These are phyloP conservation scores for Acrossocheilus wenchowensis DNA, from an alignment of 2,797 vertebrate species.

Conservation along the genomic window DNA sequence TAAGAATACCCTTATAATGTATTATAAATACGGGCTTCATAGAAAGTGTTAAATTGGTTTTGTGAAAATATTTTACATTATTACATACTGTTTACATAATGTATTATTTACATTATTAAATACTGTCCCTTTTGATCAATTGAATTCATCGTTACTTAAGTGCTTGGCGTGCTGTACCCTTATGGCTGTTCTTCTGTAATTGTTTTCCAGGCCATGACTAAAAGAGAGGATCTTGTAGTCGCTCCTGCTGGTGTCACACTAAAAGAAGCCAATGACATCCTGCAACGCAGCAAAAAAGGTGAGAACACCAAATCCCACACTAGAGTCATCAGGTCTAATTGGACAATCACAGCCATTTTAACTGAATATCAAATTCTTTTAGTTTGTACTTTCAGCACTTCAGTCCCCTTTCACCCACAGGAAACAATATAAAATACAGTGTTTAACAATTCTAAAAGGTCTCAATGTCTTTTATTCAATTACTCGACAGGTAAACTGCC, in stretches of 20 bases:
- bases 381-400: neutral
- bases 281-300: conserved; percentile 97
- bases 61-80: too few relatives aligned
- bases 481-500: conserved; percentile 87
- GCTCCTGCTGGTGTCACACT: conserved; percentile 89
- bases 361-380: neutral
- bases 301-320: neutral
- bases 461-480: neutral
- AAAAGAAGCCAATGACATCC: conserved; percentile 94
- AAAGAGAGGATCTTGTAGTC: conserved; percentile 89
- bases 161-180: neutral
- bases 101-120: too few relatives aligned
- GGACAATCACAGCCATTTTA: neutral
- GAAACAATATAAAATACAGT: neutral
- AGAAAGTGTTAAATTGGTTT: too few relatives aligned
- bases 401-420: neutral
- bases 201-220: conserved; percentile 87
- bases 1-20: too few relatives aligned
- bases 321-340: neutral
- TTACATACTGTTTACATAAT: too few relatives aligned
- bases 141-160: neutral
- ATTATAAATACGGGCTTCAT: too few relatives aligned
- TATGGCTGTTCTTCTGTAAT: neutral
- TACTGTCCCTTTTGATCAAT: neutral
- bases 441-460: neutral